Evolutionary conservation across 2,888 invertebrate genomes (phyloP).

Genomic region (Megaustenia siamemsis): DNA sequence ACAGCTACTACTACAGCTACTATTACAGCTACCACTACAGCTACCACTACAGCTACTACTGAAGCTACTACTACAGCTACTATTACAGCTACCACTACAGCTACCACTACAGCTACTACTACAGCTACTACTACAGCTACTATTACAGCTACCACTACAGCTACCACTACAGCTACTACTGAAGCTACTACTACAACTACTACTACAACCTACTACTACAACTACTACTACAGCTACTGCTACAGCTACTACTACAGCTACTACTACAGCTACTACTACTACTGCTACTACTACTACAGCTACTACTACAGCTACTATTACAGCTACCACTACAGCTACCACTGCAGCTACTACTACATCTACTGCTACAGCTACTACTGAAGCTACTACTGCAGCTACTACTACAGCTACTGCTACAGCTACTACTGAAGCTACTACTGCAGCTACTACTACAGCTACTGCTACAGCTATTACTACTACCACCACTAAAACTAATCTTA

Average conservation of each 20-base stretch:
- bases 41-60: slow-evolving; percentile 26
- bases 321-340: not conserved
- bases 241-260: slow-evolving; percentile 9
- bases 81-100: slow-evolving; percentile 30
- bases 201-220: too few species aligned
- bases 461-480: too few species aligned
- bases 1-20: too few species aligned
- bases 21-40: not conserved
- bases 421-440: too few species aligned
- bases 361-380: not conserved
- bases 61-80: too few species aligned
- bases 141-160: too few species aligned
- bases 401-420: slow-evolving; percentile 35
- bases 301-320: slow-evolving; percentile 24
- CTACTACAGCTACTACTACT: slow-evolving; percentile 33
- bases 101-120: slow-evolving; percentile 36
- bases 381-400: too few species aligned
- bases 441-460: too few species aligned
- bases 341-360: not conserved
- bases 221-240: slow-evolving; percentile 35
- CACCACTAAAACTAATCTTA: slow-evolving; percentile 30
- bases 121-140: not conserved
- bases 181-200: too few species aligned
- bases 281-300: slow-evolving; percentile 37
- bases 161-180: too few species aligned